Evolutionary conservation across 2,113 vertebrate genomes (phyloP).

Genomic region (Phylloscopus whistleri): DNA sequence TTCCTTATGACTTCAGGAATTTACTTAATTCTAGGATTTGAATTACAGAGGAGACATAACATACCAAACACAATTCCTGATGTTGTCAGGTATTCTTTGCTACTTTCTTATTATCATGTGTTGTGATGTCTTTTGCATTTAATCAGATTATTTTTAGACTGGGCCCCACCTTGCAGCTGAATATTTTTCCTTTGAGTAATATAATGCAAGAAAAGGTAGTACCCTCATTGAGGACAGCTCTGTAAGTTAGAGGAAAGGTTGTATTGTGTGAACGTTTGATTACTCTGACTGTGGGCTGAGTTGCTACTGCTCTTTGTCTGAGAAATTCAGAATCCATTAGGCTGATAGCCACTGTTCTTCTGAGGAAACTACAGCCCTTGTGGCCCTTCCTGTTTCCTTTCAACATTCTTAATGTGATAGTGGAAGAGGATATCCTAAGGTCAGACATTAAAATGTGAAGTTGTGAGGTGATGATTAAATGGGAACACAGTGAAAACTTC

Average conservation of each 20-base stretch:
- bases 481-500: slow-evolving; percentile 55
- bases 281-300: slow-evolving; percentile 29
- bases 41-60: neutral
- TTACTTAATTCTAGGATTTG: slow-evolving; percentile 2
- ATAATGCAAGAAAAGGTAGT: neutral
- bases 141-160: slow-evolving; percentile 4
- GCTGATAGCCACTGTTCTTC: slow-evolving; percentile 55
- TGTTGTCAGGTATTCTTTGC: neutral
- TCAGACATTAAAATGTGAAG: slow-evolving; percentile 67
- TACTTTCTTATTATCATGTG: neutral
- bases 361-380: slow-evolving; percentile 60
- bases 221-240: neutral
- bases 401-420: slow-evolving; percentile 67
- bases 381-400: slow-evolving; percentile 70
- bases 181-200: neutral
- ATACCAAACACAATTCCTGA: neutral
- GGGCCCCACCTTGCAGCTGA: neutral
- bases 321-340: slow-evolving; percentile 61
- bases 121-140: neutral
- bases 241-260: slow-evolving; percentile 45
- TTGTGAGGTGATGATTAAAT: slow-evolving; percentile 67
- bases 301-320: slow-evolving; percentile 55
- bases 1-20: neutral
- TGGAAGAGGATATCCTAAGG: slow-evolving; percentile 67
- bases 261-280: slow-evolving; percentile 38